Evolutionary conservation across 2,113 vertebrate genomes (phyloP).

Genomic region (Microtus ochrogaster): DNA sequence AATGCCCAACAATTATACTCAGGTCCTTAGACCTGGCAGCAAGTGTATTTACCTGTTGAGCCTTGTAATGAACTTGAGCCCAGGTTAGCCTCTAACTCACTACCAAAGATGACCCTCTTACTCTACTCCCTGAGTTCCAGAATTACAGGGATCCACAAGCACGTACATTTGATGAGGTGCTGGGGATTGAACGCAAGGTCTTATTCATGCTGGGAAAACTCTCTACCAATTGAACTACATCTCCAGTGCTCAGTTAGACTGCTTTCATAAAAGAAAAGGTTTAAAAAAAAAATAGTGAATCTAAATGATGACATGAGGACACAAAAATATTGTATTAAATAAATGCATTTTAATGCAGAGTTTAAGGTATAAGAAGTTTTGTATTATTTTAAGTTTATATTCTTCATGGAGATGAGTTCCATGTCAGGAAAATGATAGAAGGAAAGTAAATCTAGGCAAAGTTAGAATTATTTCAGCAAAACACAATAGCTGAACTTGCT

Average conservation of each 20-base stretch:
- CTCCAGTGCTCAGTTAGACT: no score
- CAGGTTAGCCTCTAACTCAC: neutral
- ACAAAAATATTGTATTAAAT: neutral
- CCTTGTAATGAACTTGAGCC: no score
- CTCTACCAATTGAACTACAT: no score
- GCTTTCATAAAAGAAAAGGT: no score
- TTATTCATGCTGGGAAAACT: no score
- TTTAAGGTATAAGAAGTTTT: neutral
- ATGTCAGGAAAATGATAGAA: neutral
- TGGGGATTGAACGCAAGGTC: no score
- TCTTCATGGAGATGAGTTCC: neutral
- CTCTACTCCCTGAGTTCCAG: neutral
- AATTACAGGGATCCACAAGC: neutral
- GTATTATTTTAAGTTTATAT: neutral
- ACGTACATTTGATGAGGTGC: neutral
- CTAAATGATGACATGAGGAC: neutral
- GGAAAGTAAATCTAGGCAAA: neutral
- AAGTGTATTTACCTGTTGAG: neutral
- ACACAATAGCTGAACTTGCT: neutral
- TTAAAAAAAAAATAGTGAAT: no score
- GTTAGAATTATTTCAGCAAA: neutral
- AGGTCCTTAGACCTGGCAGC: neutral
- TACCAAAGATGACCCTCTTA: neutral
- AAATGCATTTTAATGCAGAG: neutral
- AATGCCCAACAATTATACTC: neutral